Evolutionary conservation across 2,888 invertebrate genomes (phyloP), one percentile per base, ranked within the genome.

Genomic region (Penaeus monodon): DNA sequence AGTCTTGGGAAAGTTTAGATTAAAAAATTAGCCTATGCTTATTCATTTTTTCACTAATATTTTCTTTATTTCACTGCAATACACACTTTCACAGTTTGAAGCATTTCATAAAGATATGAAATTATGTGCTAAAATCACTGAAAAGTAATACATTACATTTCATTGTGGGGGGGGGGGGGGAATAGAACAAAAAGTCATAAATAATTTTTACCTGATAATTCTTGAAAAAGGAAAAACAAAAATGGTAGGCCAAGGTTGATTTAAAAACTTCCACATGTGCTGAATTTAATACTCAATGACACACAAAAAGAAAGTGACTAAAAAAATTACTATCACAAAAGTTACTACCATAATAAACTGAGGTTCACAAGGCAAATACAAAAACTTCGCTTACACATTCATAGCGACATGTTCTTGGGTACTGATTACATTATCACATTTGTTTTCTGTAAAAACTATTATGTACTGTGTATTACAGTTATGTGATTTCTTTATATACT

Each of bases 221-320:
- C 64, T 80, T n/a, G 57, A 64, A 17, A 38, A 81, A 44, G 68
- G n/a, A 22, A 24, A 68, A 66, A 81, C 38, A 81, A 81, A 65
- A 81, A 57, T 57, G 20, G 57, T 57, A 20, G 17, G 57, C 57
- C 57, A 57, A 57, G 57, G 57, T 57, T 57, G 57, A 57, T 57
- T 57, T 29, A 66, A 66, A 38, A 65, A 68, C 70, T 63, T 78
- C 70, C 49, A 33, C 73, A 85, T 79, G 85, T 85, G 85, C 85
- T 85, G 79, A 79, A 85, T 85, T 85, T 85, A 85, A 85, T 85
- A 85, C 85, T 79, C 85, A 85, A 85, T 85, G 77, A 85, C 85
- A 85, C 85, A 85, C 85, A 85, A 85, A 85, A 84, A 85, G 44
- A 85, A 84, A 85, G 85, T 85, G 85, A 85, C 85, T 85, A 85